Conservation (phyloP, 2,113 vertebrate genomes). For the Synchiropus splendidus region DNA sequence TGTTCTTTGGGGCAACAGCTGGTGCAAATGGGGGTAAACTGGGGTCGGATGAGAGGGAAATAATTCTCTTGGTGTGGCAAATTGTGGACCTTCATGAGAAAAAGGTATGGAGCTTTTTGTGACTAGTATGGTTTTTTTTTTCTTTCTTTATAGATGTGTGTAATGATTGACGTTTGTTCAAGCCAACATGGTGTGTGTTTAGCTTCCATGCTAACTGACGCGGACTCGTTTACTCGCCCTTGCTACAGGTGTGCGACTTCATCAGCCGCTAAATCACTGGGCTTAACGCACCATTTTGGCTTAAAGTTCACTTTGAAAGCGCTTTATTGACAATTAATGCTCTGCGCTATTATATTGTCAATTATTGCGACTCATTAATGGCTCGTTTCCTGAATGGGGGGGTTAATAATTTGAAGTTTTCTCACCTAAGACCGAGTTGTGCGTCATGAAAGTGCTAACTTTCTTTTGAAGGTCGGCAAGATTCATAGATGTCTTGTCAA, state of each 20-base stretch:
- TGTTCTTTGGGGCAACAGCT: constrained; percentile 97
- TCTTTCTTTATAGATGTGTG: constrained; percentile 26
- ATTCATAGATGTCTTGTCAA: constrained; percentile 84
- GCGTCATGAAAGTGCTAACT: constrained; percentile 35
- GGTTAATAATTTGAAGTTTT: not conserved
- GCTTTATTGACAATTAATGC: constrained; percentile 48
- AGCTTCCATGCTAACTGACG: constrained; percentile 1
- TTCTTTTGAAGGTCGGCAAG: constrained; percentile 78
- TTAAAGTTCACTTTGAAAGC: constrained; percentile 35
- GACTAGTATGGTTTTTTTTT: constrained; percentile 37
- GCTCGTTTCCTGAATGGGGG: constrained; percentile 25
- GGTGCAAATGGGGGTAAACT: constrained; percentile 96
- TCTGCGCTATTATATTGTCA: constrained; percentile 46
- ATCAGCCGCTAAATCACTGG: not conserved
- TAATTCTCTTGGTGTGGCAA: constrained; percentile 99
- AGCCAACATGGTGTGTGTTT: constrained; percentile 57
- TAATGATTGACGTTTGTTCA: constrained; percentile 43
- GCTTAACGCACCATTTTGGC: constrained; percentile 56
- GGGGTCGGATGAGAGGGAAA: constrained; percentile 96
- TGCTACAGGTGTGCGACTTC: constrained; percentile 37
- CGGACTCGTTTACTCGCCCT: constrained; percentile 33
- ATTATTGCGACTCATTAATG: constrained; percentile 14
- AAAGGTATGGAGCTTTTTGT: constrained; percentile 79
- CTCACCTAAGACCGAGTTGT: not conserved
- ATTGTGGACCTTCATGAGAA: constrained; percentile 93